Evolutionary conservation across 1,140 invertebrate genomes (phyloP).

Genomic region (Cherax destructor): DNA sequence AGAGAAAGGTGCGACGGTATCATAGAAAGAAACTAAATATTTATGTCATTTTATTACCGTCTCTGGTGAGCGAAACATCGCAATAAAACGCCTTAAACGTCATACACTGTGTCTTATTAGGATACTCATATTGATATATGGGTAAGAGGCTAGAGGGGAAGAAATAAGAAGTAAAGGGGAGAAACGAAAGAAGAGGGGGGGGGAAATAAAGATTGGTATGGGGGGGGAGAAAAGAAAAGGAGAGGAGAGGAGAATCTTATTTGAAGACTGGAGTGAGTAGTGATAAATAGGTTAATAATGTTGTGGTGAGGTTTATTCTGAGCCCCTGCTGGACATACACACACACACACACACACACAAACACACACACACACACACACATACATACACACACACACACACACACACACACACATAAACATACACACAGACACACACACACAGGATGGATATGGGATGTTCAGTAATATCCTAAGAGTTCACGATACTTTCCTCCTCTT

Average conservation of each 20-base stretch:
- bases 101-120: no score
- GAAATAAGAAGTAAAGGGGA: neutral
- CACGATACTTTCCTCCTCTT: no score
- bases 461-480: no score
- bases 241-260: neutral
- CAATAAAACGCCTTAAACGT: no score
- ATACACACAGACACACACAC: constrained; percentile 78
- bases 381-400: constrained; percentile 75
- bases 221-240: neutral
- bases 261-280: neutral
- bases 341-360: constrained; percentile 76
- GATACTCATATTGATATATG: neutral
- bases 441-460: no score
- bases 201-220: no score
- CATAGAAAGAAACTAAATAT: no score
- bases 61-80: no score
- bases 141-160: neutral
- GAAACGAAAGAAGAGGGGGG: no score
- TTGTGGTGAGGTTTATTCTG: neutral
- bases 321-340: neutral
- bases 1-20: no score
- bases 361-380: constrained; percentile 75
- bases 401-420: constrained; percentile 75
- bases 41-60: no score
- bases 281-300: constrained; percentile 3